Evolutionary conservation across 2,113 vertebrate species (phyloP), one percentile per base, ranked within the genome.

Genomic region (Entomyzon cyanotis): DNA sequence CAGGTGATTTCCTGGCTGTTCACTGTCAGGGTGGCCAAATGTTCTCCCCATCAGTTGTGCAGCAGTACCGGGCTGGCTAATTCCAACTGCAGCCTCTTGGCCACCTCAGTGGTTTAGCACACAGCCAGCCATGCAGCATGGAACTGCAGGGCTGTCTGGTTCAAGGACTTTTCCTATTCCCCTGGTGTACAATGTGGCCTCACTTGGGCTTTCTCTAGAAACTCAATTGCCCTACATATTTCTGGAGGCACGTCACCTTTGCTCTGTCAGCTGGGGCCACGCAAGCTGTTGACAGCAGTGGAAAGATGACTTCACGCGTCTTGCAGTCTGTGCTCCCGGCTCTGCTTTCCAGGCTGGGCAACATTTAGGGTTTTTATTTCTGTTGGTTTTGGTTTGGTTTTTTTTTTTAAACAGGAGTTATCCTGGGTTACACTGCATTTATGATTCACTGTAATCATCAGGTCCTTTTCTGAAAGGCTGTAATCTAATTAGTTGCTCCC

Each of bases 221-320:
- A 23, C 39, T 63, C 35, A 42, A 20, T 25, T 94, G 96, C 76
- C 86, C 87, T 89, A 89, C 89, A 87, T 95, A 95, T 63, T 97
- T 97, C 60, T 89, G 74, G 68, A 81, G 60, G 23, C 41, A 4
- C 15, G 10, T 97, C 93, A 97, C 59, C 64, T 86, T 76, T 81
- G 27, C 60, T 77, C 55, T 39, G 56, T 93, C 89, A 89, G 86
- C 93, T 91, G 89, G 53, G 86, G 86, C 91, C 69, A 12, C 1
- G 31, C 4, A 16, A 59, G 64, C 80, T 90, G 91, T 96, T 96
- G 93, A 95, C 86, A 95, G 76, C 83, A 89, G 56, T 87, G 86
- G 86, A 93, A 92, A 90, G 93, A 92, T 94, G 86, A 95, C 82
- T 97, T 97, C 69, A 93, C 81, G 73, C 3, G 0, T 90, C 76